Evolutionary conservation across 2,888 invertebrate genomes (phyloP), one percentile per base, ranked within the genome.

Genomic region (Lasioglossum zephyrum): DNA sequence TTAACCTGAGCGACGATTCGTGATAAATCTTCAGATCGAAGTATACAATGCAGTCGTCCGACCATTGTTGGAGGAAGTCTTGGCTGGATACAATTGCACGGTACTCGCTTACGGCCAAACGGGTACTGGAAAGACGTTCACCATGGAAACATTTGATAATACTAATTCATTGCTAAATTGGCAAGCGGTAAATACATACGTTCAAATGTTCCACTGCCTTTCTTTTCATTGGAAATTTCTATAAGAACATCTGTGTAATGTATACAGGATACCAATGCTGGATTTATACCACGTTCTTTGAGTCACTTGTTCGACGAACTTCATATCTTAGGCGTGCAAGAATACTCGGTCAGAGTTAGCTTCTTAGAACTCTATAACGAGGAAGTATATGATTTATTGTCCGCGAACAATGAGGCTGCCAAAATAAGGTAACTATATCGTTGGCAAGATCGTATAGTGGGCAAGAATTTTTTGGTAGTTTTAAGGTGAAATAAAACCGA

Each of bases 311-410:
- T 99, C 94, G 98, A 98, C 93, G 97, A 98, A 94, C 96, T 99
- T 0, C 96, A 98, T 8, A 95, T 97, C 81, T 96, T 97, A 80
- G 97, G 97, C 94, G 96, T 97, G 4, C 96, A 96, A 80, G 98
- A 99, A 95, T 98, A 97, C 95, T 98, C 98, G 0, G 98, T 99
- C 76, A 96, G 98, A 26, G 98, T 99, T 0, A 99, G 99, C 0
- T 99, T 98, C 94, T 95, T 99, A 26, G 99, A 99, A 95, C 95
- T 99, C 22, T 99, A 99, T 95, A 99, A 99, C 94, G 99, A 99
- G 94, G 99, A 99, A 95, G 95, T 99, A 60, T 98, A 98, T 93
- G 99, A 99, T 95, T 96, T 99, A 86, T 96, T 99, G 2, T 97
- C 98, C 8, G 96, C 97, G 0, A 96, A 96, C 0, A 97, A 97